Base-by-base conservation (phyloP, 2,113 vertebrate species). In the Tetrax tetrax region DNA sequence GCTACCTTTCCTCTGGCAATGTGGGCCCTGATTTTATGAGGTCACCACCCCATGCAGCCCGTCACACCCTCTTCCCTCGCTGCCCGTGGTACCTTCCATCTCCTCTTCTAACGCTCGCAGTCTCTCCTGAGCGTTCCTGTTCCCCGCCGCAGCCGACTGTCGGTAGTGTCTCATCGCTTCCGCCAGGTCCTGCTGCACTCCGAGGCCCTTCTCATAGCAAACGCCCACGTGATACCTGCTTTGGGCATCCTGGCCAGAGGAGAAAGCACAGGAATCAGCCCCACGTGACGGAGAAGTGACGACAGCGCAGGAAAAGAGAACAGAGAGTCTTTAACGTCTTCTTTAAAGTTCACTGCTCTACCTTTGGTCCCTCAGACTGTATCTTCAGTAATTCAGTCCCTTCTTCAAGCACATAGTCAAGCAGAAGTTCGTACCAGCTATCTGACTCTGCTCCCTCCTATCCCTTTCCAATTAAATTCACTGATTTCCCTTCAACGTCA, bases 191-290 rank as follows among this genome's bases (percentile, higher is more conserved):
- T 76, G 98, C 63, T 93, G 96, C 71, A 99, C 98, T 5, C 98
- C 99, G 48, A 99, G 98, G 74, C 99, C 99, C 37, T 95, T 98
- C 97, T 99, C 98, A 64, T 98, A 99, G 96, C 99, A 99, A 94
- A 99, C 97, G 22, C 98, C 99, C 96, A 99, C 93, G 57, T 99
- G 98, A 59, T 98, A 98, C 83, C 98, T 98, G 91, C 99, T 99
- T 12, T 98, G 98, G 82, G 97, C 82, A 91, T 99, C 98, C 99
- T 99, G 93, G 75, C 70, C 89, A 45, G 95, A 41, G 60, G 33
- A 95, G 23, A 83, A 29, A 96, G 57, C 38, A 79, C 29, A 38
- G 56, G 33, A 47, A 45, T 12, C 7, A 59, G 37, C 72, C 43
- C 31, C 61, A 37, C 54, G 54, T 2, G 3, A 54, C 18, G n/a